Evolutionary conservation across 2,797 vertebrate species (phyloP), one percentile per base, ranked within the genome.

Genomic region (Poecilia gillii): DNA sequence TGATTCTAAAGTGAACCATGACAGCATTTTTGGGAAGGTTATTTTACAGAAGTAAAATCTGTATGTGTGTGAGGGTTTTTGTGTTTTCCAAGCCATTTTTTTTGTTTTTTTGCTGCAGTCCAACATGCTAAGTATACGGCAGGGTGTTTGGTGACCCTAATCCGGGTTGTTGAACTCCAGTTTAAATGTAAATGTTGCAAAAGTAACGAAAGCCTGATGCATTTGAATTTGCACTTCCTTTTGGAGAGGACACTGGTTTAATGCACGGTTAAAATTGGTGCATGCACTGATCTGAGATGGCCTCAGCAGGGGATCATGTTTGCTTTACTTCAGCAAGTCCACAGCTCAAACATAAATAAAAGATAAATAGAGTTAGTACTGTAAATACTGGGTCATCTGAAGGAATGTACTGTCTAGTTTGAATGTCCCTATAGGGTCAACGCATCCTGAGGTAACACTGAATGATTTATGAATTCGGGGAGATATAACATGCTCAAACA

Each of bases 391-490:
- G 36, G 68, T 75, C 80, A 76, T 75, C 20, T 73, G 79, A 84
- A 33, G 16, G 68, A 28, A 39, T 75, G 77, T 36, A 1, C 72
- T 81, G 46, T 73, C 41, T 81, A 82, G 76, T 77, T 76, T 83
- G 79, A 68, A 73, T 28, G 59, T 86, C 68, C 55, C 68, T 78
- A 70, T 81, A 78, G 81, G 89, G 75, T 83, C 85, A 72, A 81
- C 16, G 79, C 79, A 82, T 89, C 85, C 86, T 77, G 72, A 85
- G 85, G 88, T 90, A 79, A 81, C 62, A 25, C 83, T 92, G 83
- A 91, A 92, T 92, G 87, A 93, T 92, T 91, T 83, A 89, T 93
- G 89, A 85, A 86, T 82, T 85, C 41, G 72, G 80, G 82, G 74
- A 79, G 84, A 72, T 84, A 86, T 82, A 87, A 87, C 73, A 85